Base-by-base conservation (phyloP, 37 sponge, comb jelly and placozoan species). In the Tethya wilhelma region DNA sequence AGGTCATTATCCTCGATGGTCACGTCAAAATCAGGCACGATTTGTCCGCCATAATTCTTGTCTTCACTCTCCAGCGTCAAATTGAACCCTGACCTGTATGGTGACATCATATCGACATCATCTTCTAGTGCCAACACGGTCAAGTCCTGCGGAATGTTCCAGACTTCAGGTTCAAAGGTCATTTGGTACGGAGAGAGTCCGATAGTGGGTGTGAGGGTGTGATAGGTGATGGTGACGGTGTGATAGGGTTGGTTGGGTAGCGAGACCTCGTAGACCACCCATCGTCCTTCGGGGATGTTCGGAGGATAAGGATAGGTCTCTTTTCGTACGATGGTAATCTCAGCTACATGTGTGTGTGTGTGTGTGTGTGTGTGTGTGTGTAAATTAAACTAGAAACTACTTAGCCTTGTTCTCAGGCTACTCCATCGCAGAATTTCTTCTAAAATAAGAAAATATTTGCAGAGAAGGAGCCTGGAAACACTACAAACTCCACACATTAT, bases 261-360 rank as follows among this genome's bases (percentile, higher is more conserved):
- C 0, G 78, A 66, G 66, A 96, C 72, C n/a, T 79, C 77, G 56
- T 87, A 96, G 49, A 87, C 87, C 31, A 77, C 69, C 87, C 86
- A 93, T 57, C 93, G 56, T 17, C 93, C 96, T 70, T 96, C 96
- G 14, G 96, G 96, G 43, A 96, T 86, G 43, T 85, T 38, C 12
- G 75, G 66, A 2, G 90, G 88, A 43, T 59, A 62, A 0, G 93
- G 93, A 44, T 89, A 88, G 4, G 45, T 56, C 53, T 93, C 93
- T 44, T 83, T 62, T 0, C 56, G 75, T 14, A 71, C 65, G 25
- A 96, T 75, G 38, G 84, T 39, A 25, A 93, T 86, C 29, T 81
- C 83, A 72, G 90, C 96, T 96, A 74, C 2, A 86, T 8, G 3
- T n/a, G n/a, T n/a, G n/a, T n/a, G n/a, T n/a, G 17, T 23, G 46